Evolutionary conservation across 2,113 vertebrate species (phyloP).

Genomic region (Myiozetetes cayanensis): DNA sequence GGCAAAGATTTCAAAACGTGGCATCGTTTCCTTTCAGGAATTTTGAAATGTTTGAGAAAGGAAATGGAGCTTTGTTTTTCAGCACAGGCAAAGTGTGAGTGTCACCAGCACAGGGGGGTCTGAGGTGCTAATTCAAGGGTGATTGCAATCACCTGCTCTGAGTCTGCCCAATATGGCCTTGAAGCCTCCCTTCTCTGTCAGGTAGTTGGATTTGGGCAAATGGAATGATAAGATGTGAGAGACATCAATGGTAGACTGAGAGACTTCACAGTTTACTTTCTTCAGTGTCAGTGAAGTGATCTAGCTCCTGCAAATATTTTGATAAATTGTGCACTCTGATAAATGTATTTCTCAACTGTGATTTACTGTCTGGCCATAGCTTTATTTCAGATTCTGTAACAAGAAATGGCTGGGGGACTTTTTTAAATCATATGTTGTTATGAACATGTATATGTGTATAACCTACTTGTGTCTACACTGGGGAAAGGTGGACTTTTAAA

Average conservation of each 20-base stretch:
- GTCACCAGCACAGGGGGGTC: background rate
- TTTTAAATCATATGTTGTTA: background rate
- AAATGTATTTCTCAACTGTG: background rate
- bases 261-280: background rate
- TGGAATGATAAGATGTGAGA: background rate
- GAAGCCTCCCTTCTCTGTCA: background rate
- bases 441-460: background rate
- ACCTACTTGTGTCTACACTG: background rate
- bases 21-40: background rate
- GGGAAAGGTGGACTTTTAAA: background rate
- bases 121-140: background rate
- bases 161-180: background rate
- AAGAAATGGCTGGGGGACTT: background rate
- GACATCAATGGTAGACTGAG: background rate
- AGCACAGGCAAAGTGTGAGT: background rate
- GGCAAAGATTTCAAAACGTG: background rate
- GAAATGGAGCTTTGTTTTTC: background rate
- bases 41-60: background rate
- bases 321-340: background rate
- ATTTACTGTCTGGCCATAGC: background rate
- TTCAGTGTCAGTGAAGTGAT: background rate
- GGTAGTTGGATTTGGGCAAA: background rate
- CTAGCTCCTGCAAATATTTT: background rate
- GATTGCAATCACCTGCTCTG: background rate
- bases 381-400: background rate